These are phyloP conservation scores for Thaumetopoea pityocampa DNA, from an alignment of 1,140 invertebrate genomes.

Conservation along the genomic window DNA sequence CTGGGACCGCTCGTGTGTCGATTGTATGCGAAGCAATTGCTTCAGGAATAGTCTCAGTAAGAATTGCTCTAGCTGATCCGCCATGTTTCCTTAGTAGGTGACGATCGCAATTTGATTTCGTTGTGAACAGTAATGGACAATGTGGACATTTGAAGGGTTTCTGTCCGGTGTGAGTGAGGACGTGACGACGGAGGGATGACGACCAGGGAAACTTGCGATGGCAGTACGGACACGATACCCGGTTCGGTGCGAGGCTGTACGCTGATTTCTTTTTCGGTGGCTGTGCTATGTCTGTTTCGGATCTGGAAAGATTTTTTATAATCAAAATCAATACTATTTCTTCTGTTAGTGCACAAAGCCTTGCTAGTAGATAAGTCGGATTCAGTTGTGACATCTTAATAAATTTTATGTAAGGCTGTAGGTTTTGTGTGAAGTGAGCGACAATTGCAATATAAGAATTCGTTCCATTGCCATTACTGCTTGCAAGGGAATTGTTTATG, in stretches of 20 bases:
- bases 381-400: too few species aligned
- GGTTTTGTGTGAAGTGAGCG: too few species aligned
- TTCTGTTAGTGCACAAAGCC: too few species aligned
- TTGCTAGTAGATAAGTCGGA: too few species aligned
- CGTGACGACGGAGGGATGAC: constrained; percentile 93
- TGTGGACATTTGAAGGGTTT: constrained; percentile 96
- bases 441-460: too few species aligned
- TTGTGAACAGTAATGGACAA: constrained; percentile 95
- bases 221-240: constrained; percentile 94
- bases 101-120: constrained; percentile 97
- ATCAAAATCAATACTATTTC: too few species aligned
- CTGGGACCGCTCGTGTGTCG: constrained; percentile 81
- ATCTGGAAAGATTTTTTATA: constrained; percentile 75
- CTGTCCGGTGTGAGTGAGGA: constrained; percentile 95
- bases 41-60: constrained; percentile 57
- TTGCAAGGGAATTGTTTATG: too few species aligned
- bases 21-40: constrained; percentile 42
- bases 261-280: constrained; percentile 93
- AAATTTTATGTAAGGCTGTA: too few species aligned
- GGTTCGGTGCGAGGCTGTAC: constrained; percentile 95
- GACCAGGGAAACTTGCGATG: constrained; percentile 96
- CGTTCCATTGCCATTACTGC: too few species aligned
- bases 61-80: constrained; percentile 62
- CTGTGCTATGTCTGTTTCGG: constrained; percentile 75
- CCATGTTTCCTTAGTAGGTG: constrained; percentile 94